Base-by-base conservation (phyloP, 2,888 invertebrate genomes). In the Agriopis aurantiaria region DNA sequence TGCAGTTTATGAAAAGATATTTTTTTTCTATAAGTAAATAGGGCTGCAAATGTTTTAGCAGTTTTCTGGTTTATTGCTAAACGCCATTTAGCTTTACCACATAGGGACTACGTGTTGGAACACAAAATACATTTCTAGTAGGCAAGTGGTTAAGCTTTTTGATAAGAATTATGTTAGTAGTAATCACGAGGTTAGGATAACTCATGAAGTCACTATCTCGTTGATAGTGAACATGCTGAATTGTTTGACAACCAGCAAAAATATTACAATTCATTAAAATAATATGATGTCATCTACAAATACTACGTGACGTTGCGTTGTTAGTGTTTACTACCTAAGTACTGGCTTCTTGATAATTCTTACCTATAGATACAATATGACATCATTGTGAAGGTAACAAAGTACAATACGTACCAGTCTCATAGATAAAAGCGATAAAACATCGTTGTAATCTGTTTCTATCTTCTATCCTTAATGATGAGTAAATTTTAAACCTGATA, bases 141-240 rank as follows among this genome's bases (percentile, higher is more conserved):
- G 33, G 33, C 1, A 10, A 46, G 46, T 46, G 8, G 46, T 46
- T 46, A 46, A 46, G 4, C 10, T 46, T 46, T 46, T 46, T 46
- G 46, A 46, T 46, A 51, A 51, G 49, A 51, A 14, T n/a, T 8
- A 51, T 51, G 14, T 14, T 51, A 33, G 33, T 33, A 33, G 33
- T 33, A 33, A 33, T 33, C 33, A 33, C 33, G 33, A 33, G 1
- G 33, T 33, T 5, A 3, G 33, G 33, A 33, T 33, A 33, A 33
- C 1, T 3, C 2, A 33, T 51, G 17, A 1, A 11, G 11, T 2
- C 23, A 8, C 9, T 43, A 45, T 17, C 11, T 17, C n/a, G 10
- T 45, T 45, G 43, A 57, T 57, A 57, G n/a, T 8, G n/a, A 45
- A 45, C 17, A 11, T 57, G 57, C 45, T 45, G 57, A 57, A 17